A percentile compares a stretch with the other conserved stretches of the same genome.
Conservation (phyloP, 2,113 vertebrate genomes). For the Athene cunicularia region DNA sequence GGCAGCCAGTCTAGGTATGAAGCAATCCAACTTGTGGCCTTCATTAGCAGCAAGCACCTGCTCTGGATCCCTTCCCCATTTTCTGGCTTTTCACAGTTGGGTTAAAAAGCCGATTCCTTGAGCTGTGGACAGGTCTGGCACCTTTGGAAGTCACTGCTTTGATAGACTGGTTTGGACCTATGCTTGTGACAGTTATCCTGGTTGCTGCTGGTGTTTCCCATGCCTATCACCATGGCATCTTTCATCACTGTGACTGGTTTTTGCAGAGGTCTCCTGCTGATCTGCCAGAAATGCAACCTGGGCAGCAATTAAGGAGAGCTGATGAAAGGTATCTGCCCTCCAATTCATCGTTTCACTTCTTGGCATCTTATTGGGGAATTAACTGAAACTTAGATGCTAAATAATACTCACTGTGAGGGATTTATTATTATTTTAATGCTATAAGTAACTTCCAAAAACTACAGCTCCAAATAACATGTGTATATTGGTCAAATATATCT, state of each 20-base stretch:
- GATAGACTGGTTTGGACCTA: neutral
- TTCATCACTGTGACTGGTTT: neutral
- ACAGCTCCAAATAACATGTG: neutral
- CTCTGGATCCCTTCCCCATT: neutral
- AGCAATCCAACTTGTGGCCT: neutral
- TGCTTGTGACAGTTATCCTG: neutral
- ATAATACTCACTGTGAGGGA: neutral
- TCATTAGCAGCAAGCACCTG: neutral
- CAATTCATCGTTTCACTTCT: neutral
- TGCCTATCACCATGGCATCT: neutral
- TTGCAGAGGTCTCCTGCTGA: neutral
- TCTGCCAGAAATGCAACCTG: neutral
- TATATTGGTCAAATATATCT: neutral
- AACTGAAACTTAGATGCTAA: neutral
- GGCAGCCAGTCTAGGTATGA: neutral
- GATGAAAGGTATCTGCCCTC: neutral
- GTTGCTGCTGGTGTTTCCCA: neutral
- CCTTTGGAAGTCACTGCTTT: neutral
- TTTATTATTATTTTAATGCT: neutral
- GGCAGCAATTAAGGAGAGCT: neutral
- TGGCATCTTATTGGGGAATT: neutral
- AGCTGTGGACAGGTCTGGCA: neutral
- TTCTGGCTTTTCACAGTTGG: neutral
- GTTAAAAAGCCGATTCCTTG: neutral
- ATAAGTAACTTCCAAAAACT: neutral